Base-by-base conservation (phyloP, 2,113 vertebrate species). In the Alosa alosa region DNA sequence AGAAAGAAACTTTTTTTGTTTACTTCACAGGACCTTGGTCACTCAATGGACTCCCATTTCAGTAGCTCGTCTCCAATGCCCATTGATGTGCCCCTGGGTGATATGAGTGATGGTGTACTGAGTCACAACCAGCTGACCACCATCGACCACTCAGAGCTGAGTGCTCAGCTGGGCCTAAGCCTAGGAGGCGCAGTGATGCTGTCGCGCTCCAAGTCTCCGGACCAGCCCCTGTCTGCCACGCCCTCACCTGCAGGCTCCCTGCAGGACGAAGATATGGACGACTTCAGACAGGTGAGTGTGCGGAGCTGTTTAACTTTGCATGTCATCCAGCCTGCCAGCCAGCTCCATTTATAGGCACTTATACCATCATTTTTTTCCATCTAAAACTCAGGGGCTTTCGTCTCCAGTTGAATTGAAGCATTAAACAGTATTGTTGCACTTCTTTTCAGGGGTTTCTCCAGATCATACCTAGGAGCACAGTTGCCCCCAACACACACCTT, bases 61-160 rank as follows among this genome's bases (percentile, higher is more conserved):
- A 95, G 94, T 83, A 95, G 95, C 94, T 96, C 96, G 1, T 96
- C 97, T 10, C 96, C 96, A 0, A 96, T 97, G 88, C 96, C 97
- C 91, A 97, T 97, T 39, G 96, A 97, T 0, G 96, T 97, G 55
- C 55, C 55, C 81, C 94, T 97, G 90, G 92, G 94, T 0, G 97
- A 97, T 90, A 96, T 97, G 93, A 94, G 94, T 89, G 96, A 94
- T 8, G 89, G 94, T 75, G 90, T 98, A 45, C 91, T 97, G 91
- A 95, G 96, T 8, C 96, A 97, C 86, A 95, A 91, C 91, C 96
- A 96, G 90, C 92, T 98, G 86, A 98, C 96, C 88, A 98, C 97
- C 57, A 98, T 98, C 39, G 97, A 98, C 93, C 97, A 98, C 46
- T 97, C 97, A 0, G 97, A 98, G 93, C 95, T 98, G 87, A 97